A percentile compares a stretch with the other conserved stretches of the same genome.
These are phyloP conservation scores for Peucedramus taeniatus DNA, from an alignment of 2,113 vertebrate genomes.

Conservation along the genomic window DNA sequence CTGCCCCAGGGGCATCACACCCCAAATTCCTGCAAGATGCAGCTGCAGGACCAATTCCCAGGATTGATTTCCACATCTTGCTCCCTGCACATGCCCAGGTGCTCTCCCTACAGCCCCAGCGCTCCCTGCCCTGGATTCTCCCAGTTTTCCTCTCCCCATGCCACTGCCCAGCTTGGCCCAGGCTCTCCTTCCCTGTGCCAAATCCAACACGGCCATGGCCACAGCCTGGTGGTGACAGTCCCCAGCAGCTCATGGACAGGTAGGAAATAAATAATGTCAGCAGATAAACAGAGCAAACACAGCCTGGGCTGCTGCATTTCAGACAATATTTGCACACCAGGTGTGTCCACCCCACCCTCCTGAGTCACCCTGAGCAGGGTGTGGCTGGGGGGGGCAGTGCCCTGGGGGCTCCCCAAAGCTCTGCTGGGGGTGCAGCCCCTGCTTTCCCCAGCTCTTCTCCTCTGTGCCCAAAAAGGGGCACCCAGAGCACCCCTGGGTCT, in stretches of 20 bases:
- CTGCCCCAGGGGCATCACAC: neutral
- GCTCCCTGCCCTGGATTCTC: neutral
- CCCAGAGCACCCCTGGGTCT: fast-evolving
- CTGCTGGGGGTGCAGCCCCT: neutral
- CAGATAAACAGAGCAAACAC: constrained; percentile 28
- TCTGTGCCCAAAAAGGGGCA: fast-evolving
- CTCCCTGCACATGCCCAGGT: fast-evolving
- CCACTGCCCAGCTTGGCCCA: fast-evolving
- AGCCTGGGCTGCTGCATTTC: neutral
- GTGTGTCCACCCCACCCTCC: neutral
- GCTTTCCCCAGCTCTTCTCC: fast-evolving
- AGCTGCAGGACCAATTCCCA: neutral
- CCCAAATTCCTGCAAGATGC: neutral
- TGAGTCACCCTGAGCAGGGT: neutral
- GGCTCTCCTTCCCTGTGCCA: neutral
- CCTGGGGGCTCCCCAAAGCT: neutral
- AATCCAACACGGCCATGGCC: neutral
- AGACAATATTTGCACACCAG: neutral
- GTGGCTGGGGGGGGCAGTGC: neutral
- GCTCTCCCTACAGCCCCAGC: neutral
- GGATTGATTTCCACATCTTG: neutral
- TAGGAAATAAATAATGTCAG: constrained; percentile 17
- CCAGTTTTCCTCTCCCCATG: neutral
- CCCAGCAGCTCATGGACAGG: neutral
- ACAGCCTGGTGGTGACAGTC: neutral